Evolutionary conservation across 2,888 invertebrate genomes (phyloP).

Genomic region (Pedicia rivosa): DNA sequence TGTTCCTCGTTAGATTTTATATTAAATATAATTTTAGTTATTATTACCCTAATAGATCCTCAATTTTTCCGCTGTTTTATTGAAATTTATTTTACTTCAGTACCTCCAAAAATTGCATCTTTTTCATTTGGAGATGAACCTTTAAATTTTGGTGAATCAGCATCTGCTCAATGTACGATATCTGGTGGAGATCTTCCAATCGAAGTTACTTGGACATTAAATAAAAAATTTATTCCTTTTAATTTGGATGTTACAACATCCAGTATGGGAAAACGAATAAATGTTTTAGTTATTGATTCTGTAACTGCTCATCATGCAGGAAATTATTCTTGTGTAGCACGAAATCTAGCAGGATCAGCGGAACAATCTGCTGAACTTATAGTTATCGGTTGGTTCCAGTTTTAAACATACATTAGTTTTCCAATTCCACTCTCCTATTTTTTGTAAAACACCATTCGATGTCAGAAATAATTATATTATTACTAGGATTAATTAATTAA

Average conservation of each 20-base stretch:
- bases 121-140: slow-evolving; percentile 37
- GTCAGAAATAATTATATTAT: too few species aligned
- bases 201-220: slow-evolving; percentile 42
- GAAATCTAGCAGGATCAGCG: slow-evolving; percentile 48
- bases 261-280: slow-evolving; percentile 37
- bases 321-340: slow-evolving; percentile 59
- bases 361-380: slow-evolving; percentile 44
- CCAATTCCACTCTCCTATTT: too few species aligned
- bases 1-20: slow-evolving; percentile 8
- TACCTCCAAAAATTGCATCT: slow-evolving; percentile 29
- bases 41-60: background rate
- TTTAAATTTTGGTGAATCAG: slow-evolving; percentile 40
- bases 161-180: slow-evolving; percentile 44
- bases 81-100: slow-evolving; percentile 17
- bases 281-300: slow-evolving; percentile 46
- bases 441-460: too few species aligned
- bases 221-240: background rate
- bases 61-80: too few species aligned
- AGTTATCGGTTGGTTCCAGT: slow-evolving; percentile 49
- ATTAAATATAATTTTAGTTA: background rate
- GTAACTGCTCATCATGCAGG: slow-evolving; percentile 54
- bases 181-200: slow-evolving; percentile 54
- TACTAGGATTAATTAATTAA: too few species aligned
- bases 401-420: too few species aligned
- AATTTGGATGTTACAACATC: background rate